A percentile compares a stretch with the other conserved stretches of the same genome.
Conservation (phyloP, 64 coral and sea anemone genomes). For the Acropora yongei region DNA sequence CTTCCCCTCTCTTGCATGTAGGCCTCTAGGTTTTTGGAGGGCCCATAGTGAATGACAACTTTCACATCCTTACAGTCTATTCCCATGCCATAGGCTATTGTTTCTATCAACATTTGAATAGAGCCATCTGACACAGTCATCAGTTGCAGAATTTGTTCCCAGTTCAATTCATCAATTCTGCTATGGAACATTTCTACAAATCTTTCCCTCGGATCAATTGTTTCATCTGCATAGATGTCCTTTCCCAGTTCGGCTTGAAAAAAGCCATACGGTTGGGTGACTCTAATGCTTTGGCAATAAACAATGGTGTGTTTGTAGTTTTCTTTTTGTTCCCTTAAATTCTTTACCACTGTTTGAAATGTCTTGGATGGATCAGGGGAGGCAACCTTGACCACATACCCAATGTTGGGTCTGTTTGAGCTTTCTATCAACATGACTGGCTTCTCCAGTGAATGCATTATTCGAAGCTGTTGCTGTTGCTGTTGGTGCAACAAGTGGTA, state of each 20-base stretch:
- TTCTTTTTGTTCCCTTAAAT: constrained; percentile 28
- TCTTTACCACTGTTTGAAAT: constrained; percentile 20
- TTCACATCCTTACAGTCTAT: constrained; percentile 49
- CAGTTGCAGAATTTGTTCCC: constrained; percentile 40
- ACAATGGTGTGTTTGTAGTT: constrained; percentile 7
- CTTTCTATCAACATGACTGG: background rate
- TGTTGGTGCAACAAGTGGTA: constrained; percentile 38
- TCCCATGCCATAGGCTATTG: constrained; percentile 62
- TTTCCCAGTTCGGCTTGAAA: constrained; percentile 40
- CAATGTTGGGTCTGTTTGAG: constrained; percentile 36
- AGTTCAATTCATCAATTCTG: constrained; percentile 56
- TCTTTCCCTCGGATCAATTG: too few species aligned
- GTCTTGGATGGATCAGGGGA: constrained; percentile 14
- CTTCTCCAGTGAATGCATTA: constrained; percentile 26
- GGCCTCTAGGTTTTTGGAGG: constrained; percentile 35
- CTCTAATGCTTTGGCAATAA: constrained; percentile 54
- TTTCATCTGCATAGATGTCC: constrained; percentile 25
- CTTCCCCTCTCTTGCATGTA: constrained; percentile 65
- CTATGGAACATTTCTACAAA: constrained; percentile 36
- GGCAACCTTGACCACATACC: constrained; percentile 38
- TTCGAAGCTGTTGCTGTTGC: constrained; percentile 56
- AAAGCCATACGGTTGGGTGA: background rate
- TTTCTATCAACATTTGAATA: constrained; percentile 39
- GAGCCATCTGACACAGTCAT: background rate
- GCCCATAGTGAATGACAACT: constrained; percentile 32